Conservation (phyloP, 35 echinoderm and acorn worm genomes). For the Lytechinus variegatus region DNA sequence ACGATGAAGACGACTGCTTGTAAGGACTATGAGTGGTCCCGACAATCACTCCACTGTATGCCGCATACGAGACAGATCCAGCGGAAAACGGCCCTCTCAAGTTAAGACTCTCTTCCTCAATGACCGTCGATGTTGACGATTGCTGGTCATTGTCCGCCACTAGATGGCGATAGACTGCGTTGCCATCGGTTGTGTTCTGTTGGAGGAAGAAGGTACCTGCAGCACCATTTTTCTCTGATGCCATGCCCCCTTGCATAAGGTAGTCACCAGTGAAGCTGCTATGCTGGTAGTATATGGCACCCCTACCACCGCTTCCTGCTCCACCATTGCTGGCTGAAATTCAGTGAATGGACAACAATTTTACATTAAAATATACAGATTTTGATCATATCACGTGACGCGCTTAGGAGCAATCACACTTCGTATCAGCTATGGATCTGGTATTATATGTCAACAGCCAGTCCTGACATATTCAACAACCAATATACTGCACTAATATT, state of each 20-base stretch:
- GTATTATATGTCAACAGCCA: too few relatives aligned
- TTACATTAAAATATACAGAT: too few relatives aligned
- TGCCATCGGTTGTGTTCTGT: slow-evolving; percentile 47
- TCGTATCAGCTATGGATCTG: too few relatives aligned
- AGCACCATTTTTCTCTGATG: slow-evolving; percentile 48
- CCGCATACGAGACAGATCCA: not conserved
- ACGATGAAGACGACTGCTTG: not conserved
- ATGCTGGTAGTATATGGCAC: slow-evolving; percentile 72
- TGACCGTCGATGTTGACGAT: slow-evolving; percentile 9
- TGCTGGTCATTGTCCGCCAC: slow-evolving; percentile 70
- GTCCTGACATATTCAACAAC: too few relatives aligned
- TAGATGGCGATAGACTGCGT: slow-evolving; percentile 51
- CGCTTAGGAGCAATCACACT: too few relatives aligned
- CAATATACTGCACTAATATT: too few relatives aligned
- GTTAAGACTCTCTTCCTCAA: slow-evolving; percentile 40
- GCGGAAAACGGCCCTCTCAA: slow-evolving; percentile 24
- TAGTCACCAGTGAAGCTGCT: slow-evolving; percentile 79
- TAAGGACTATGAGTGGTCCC: slow-evolving; percentile 51
- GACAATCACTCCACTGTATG: slow-evolving; percentile 66
- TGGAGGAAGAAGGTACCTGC: slow-evolving; percentile 82
- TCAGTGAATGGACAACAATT: too few relatives aligned
- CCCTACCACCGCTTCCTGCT: slow-evolving; percentile 78
- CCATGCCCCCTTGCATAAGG: slow-evolving; percentile 60
- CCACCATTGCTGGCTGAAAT: slow-evolving; percentile 36
- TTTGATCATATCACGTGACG: too few relatives aligned